Percentiles rank a stretch among this genome's conserved stretches.
Evolutionary conservation across 23 tunicate genomes (phyloP).

Genomic region (Botrylloides violaceus): DNA sequence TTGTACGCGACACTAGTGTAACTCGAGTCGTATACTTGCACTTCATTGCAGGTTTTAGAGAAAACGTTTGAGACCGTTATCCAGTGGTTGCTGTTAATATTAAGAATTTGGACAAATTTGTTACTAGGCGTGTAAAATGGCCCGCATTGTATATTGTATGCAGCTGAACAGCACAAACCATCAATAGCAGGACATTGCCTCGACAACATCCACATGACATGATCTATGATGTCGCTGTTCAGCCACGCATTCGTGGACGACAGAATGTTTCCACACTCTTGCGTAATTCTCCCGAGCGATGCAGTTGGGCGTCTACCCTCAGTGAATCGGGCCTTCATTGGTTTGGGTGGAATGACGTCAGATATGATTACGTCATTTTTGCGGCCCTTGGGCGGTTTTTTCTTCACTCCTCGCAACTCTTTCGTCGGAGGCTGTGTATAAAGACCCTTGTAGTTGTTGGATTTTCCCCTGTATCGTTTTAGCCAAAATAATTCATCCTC

Average conservation of each 20-base stretch:
- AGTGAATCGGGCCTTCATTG: background rate
- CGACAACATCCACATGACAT: no score
- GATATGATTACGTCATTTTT: background rate
- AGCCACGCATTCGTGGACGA: background rate
- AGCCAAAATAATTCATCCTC: no score
- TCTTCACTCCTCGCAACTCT: background rate
- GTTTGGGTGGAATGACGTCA: background rate
- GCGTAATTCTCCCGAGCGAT: no score
- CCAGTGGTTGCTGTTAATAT: background rate
- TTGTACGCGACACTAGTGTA: background rate
- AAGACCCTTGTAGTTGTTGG: background rate
- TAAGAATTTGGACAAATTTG: background rate
- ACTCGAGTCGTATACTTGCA: background rate
- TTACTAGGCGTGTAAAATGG: background rate
- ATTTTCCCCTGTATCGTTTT: no score
- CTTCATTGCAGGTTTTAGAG: background rate
- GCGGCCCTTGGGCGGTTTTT: background rate
- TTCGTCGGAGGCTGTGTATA: background rate
- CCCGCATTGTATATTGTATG: no score
- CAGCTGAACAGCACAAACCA: no score
- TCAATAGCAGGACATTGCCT: background rate
- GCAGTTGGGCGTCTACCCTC: no score
- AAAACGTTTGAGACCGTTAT: background rate
- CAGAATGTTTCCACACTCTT: no score
- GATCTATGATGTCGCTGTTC: background rate